Evolutionary conservation across 2,888 invertebrate species (phyloP).

Genomic region (Sesamia inferens): DNA sequence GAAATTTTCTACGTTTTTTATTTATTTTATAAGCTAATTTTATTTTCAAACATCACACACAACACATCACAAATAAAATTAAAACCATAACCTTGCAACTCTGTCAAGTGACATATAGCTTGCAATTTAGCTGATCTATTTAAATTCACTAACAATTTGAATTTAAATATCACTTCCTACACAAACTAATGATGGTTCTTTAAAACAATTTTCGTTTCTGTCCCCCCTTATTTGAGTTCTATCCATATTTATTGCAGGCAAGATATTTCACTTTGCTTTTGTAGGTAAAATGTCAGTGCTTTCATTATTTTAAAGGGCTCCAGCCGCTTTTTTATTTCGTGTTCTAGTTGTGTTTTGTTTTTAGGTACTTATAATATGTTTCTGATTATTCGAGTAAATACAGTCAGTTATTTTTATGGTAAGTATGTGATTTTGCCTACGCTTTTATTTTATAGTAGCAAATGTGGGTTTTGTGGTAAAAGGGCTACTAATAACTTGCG

Average conservation of each 20-base stretch:
- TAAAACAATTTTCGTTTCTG: conserved; percentile 31
- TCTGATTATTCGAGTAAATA: neutral
- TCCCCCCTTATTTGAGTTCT: conserved; percentile 5
- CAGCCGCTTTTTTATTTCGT: neutral
- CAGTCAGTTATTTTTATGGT: neutral
- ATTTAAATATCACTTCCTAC: conserved; percentile 69
- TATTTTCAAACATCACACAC: too few species aligned
- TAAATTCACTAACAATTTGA: conserved; percentile 62
- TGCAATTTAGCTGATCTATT: conserved; percentile 62
- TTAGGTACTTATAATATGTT: too few species aligned
- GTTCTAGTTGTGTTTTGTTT: neutral
- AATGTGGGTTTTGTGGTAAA: neutral
- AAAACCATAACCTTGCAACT: neutral
- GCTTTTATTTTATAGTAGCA: neutral
- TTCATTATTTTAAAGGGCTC: neutral
- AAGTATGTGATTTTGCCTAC: neutral
- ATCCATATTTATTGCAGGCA: conserved; percentile 18
- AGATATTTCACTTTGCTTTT: conserved; percentile 5
- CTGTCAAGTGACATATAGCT: conserved; percentile 2
- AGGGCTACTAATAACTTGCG: neutral
- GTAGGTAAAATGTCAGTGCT: neutral
- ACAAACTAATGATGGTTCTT: conserved; percentile 60
- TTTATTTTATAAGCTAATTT: too few species aligned
- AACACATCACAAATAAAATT: too few species aligned
- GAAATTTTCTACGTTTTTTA: too few species aligned